phyloP scores from a whole-genome alignment of 1,140 invertebrate species.

The Araneus ventricosus region DNA sequence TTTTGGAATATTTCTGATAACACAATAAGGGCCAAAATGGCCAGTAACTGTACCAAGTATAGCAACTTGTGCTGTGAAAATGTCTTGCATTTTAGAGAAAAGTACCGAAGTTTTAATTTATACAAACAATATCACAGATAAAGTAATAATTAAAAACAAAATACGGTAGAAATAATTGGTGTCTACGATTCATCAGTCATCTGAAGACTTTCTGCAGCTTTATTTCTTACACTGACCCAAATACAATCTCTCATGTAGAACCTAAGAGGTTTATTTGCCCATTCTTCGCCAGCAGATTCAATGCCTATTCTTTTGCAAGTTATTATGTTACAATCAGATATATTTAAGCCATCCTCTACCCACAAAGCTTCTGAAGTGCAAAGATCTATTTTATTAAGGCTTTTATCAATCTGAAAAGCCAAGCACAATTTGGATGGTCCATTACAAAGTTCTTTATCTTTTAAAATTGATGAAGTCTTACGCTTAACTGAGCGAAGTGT shows the following conservation, averaged over 20 bases:
- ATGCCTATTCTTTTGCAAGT: constrained; percentile 86
- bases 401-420: constrained; percentile 84
- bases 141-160: too few relatives aligned
- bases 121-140: too few relatives aligned
- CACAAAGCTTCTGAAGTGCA: constrained; percentile 82
- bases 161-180: too few relatives aligned
- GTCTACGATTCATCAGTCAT: not conserved
- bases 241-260: constrained; percentile 81
- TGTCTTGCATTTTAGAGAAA: too few relatives aligned
- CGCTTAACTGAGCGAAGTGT: constrained; percentile 79
- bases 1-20: too few relatives aligned
- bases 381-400: constrained; percentile 84
- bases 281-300: constrained; percentile 83
- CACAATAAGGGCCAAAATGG: too few relatives aligned
- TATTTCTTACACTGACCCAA: constrained; percentile 75
- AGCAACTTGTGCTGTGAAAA: too few relatives aligned
- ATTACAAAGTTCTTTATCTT: constrained; percentile 85
- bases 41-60: too few relatives aligned
- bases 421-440: constrained; percentile 90
- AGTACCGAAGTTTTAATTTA: too few relatives aligned
- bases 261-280: constrained; percentile 85
- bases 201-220: constrained; percentile 53
- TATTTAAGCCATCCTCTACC: constrained; percentile 82
- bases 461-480: constrained; percentile 80
- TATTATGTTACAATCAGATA: constrained; percentile 81